Evolutionary conservation across 2,888 invertebrate species (phyloP).

Genomic region (Dastarcus helophoroides): DNA sequence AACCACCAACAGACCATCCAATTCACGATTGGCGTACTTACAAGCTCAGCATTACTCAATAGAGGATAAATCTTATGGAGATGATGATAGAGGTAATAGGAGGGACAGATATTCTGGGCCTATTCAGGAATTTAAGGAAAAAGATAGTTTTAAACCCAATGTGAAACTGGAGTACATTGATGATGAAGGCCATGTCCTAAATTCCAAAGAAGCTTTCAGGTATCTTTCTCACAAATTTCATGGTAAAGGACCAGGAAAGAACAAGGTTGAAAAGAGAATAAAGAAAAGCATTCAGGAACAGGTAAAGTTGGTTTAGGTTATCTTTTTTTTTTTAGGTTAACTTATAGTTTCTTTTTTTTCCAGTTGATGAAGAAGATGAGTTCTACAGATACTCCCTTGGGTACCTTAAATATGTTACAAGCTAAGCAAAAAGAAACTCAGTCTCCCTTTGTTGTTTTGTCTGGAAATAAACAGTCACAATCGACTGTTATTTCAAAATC

Average conservation of each 20-base stretch:
- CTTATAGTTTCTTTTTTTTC: slow-evolving; percentile 13
- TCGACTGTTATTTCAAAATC: slow-evolving; percentile 32
- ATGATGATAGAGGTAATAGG: slow-evolving; percentile 46
- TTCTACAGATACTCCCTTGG: slow-evolving; percentile 93
- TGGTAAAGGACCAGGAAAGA: slow-evolving; percentile 98
- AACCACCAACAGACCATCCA: slow-evolving; percentile 58
- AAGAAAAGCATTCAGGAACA: slow-evolving; percentile 91
- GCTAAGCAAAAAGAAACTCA: slow-evolving; percentile 93
- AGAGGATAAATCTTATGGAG: slow-evolving; percentile 65
- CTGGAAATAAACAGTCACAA: slow-evolving; percentile 69
- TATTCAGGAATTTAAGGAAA: slow-evolving; percentile 84
- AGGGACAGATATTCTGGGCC: slow-evolving; percentile 74
- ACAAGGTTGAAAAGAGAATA: slow-evolving; percentile 92
- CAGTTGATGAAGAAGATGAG: slow-evolving; percentile 95
- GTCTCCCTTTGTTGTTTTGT: slow-evolving; percentile 83
- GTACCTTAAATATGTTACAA: slow-evolving; percentile 86
- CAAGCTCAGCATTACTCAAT: slow-evolving; percentile 72
- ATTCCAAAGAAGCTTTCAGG: slow-evolving; percentile 77
- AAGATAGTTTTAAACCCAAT: slow-evolving; percentile 80
- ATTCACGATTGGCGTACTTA: slow-evolving; percentile 60
- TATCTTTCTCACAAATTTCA: slow-evolving; percentile 97
- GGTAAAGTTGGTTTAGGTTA: slow-evolving; percentile 39
- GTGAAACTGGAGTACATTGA: slow-evolving; percentile 96
- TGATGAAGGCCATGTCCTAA: slow-evolving; percentile 85
- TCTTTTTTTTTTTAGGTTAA: slow-evolving; percentile 3